Base-by-base conservation (phyloP, 2,888 invertebrate genomes). In the Morpho achilles region DNA sequence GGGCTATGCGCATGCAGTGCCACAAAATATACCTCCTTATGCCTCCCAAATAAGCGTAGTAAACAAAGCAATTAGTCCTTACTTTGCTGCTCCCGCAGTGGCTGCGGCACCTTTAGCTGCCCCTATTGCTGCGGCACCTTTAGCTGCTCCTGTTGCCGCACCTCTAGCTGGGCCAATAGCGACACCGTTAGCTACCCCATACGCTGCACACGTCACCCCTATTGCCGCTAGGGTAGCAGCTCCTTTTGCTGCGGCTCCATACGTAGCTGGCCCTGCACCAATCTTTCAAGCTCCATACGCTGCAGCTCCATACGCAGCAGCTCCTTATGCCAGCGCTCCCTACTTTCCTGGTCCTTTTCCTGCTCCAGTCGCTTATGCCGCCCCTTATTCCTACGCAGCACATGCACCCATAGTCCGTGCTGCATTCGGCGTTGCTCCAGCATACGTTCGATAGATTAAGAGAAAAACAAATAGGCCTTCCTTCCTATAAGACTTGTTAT, bases 1-100 rank as follows among this genome's bases (percentile, higher is more conserved):
- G 39, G 92, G 92, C 10, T 93, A 93, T 67, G 85, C 83, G 58
- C 91, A 88, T 68, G 91, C 92, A 10, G 87, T 93, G 32, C 94
- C 94, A 0, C 93, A 93, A 65, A 93, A 93, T 66, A 84, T 93
- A 48, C 91, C 93, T 51, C 94, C 94, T 2, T 93, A 92, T 67
- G 93, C 93, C 2, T 91, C 93, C 3, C 93, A 93, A 76, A 80
- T 93, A 59, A 93, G 86, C 76, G 87, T 93, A 8, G 89, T 90
- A 62, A 92, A 81, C 61, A 87, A 82, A 68, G 84, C 85, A 43
- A 68, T 88, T 1, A 85, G 79, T 49, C 80, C 85, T 32, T 64
- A 81, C n/a, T 68, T 88, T 32, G 32, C 32, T 32, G 32, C 91
- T 56, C 82, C 80, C 1, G 76, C 80, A 1, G 67, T 77, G 0